A percentile compares a stretch with the other conserved stretches of the same genome.
Conservation (phyloP, 2,113 vertebrate species). For the Piliocolobus tephrosceles region DNA sequence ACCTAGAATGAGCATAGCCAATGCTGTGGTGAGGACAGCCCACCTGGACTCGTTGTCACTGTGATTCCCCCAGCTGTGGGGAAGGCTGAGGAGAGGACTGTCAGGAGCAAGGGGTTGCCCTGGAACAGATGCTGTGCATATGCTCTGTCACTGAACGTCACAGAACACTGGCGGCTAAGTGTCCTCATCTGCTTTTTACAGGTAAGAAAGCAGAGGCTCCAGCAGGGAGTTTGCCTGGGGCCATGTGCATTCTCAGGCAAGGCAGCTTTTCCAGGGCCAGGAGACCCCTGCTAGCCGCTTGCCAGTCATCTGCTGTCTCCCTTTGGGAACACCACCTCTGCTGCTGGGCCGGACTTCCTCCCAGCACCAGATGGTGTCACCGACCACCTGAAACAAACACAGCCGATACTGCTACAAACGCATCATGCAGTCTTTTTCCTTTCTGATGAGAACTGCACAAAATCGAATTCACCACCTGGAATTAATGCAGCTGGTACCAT, state of each 20-base stretch:
- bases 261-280: not conserved
- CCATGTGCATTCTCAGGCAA: not conserved
- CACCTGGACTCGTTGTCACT: fast-evolving
- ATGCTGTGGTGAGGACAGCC: not conserved
- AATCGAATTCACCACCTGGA: not conserved
- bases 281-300: not conserved
- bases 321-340: not conserved
- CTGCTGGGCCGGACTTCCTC: not conserved
- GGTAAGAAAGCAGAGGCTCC: not conserved
- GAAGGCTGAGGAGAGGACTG: not conserved
- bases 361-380: not conserved
- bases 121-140: too few species aligned
- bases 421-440: not conserved
- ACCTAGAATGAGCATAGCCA: too few species aligned
- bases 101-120: not conserved
- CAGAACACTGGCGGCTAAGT: not conserved
- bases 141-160: not conserved
- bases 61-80: not conserved
- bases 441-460: not conserved
- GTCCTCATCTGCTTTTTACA: not conserved
- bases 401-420: not conserved
- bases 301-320: not conserved
- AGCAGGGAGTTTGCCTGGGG: not conserved
- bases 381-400: not conserved
- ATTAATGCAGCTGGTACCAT: not conserved